Base-by-base conservation (phyloP, 2,888 invertebrate species). In the Congeria kusceri region DNA sequence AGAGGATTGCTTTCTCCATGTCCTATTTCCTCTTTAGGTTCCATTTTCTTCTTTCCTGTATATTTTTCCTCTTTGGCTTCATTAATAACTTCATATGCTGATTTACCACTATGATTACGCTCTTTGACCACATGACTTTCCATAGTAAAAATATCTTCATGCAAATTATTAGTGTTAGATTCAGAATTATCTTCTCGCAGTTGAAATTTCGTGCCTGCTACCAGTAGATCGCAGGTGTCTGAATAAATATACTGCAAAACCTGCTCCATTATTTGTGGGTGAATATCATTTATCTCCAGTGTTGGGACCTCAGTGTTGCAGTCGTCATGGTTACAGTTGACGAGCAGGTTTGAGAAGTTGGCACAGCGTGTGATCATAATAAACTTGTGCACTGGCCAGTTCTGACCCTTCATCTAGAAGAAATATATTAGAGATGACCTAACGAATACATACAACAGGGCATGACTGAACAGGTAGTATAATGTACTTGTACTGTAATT, bases 201-300 rank as follows among this genome's bases (percentile, higher is more conserved):
- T 44, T 77, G 62, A 80, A 91, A 87, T 77, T 86, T 86, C 23
- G 87, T 74, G 7, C 91, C 96, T 44, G 94, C 85, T 64, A 94
- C 94, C 0, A 95, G 92, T 25, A 96, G 94, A 86, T 95, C 95
- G 90, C 96, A 96, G 0, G 93, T 94, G 5, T 95, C 95, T 0
- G 96, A 96, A 91, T 97, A 97, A 87, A 97, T 95, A 91, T 94
- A 96, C 72, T 94, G 92, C 9, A 97, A 91, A n/a, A 97, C 94
- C 78, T 96, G 94, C 75, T 96, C 95, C 91, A 97, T 96, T 74
- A 96, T 95, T 65, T 95, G 95, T 0, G 95, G 95, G 67, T 95
- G 94, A 0, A 95, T 93, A 75, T 95, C 95, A 0, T 95, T 94
- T 4, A 96, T 89, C 23, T 91, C 86, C 0, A 96, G 89, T 0